phyloP scores from a whole-genome alignment of 2,888 invertebrate genomes.

The Apomyelois bistriatella region DNA sequence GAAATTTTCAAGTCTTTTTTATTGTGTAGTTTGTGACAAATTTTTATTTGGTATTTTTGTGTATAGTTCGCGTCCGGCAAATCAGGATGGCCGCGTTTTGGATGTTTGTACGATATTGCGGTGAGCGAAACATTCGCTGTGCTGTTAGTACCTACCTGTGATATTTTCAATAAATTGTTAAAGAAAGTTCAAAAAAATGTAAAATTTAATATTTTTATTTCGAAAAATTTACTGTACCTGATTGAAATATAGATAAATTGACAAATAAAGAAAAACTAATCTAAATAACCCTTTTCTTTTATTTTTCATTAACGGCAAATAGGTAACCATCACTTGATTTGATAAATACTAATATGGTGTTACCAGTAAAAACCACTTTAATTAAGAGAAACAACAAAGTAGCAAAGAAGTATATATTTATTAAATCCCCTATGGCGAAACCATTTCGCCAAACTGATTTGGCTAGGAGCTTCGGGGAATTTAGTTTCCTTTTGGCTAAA shows the following conservation, averaged over 20 bases:
- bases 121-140: constrained; percentile 36
- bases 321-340: too few species aligned
- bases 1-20: constrained; percentile 63
- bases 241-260: constrained; percentile 58
- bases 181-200: constrained; percentile 60
- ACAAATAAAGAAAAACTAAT: constrained; percentile 66
- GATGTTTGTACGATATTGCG: constrained; percentile 49
- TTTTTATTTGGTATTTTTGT: constrained; percentile 68
- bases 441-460: too few species aligned
- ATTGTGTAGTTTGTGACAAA: constrained; percentile 54
- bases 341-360: too few species aligned
- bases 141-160: constrained; percentile 59
- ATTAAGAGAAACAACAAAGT: too few species aligned
- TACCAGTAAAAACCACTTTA: too few species aligned
- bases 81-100: constrained; percentile 64
- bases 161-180: constrained; percentile 51
- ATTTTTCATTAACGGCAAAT: too few species aligned
- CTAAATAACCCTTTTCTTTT: constrained; percentile 32
- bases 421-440: too few species aligned
- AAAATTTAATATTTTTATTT: constrained; percentile 52
- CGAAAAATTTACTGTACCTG: constrained; percentile 70
- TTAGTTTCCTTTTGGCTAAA: too few species aligned
- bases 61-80: constrained; percentile 58
- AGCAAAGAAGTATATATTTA: too few species aligned
- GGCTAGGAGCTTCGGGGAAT: too few species aligned